Conservation (phyloP, 2,888 invertebrate genomes). For the Agrilus mali region DNA sequence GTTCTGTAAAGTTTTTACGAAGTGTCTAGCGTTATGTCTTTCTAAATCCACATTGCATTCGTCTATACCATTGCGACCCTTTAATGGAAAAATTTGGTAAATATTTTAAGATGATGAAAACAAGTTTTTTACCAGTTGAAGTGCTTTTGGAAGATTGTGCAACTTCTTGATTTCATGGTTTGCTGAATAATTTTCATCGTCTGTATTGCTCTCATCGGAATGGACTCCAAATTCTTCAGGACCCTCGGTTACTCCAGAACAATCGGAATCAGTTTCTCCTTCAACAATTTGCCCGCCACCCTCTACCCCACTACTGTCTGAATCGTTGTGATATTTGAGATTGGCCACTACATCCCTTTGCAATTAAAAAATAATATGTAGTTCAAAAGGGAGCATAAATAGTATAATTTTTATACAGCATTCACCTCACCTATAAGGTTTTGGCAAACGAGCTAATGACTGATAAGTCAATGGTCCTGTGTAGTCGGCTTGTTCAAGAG, state of each 20-base stretch:
- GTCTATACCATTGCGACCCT: slow-evolving; percentile 34
- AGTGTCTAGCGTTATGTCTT: slow-evolving; percentile 74
- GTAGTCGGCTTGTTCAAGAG: slow-evolving; percentile 64
- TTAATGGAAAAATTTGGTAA: slow-evolving; percentile 10
- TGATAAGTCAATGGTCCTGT: slow-evolving; percentile 77
- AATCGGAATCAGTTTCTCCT: slow-evolving; percentile 32
- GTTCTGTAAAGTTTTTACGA: slow-evolving; percentile 61
- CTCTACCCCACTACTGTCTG: slow-evolving; percentile 41
- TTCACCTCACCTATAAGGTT: slow-evolving; percentile 62
- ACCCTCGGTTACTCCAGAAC: slow-evolving; percentile 53
- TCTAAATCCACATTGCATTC: slow-evolving; percentile 74
- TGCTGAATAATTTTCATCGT: slow-evolving; percentile 56
- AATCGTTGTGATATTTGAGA: slow-evolving; percentile 48
- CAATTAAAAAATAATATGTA: slow-evolving; percentile 13
- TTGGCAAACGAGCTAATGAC: slow-evolving; percentile 68
- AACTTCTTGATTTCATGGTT: slow-evolving; percentile 35
- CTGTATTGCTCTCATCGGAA: slow-evolving; percentile 59
- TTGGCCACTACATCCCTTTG: slow-evolving; percentile 55
- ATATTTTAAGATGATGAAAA: background rate
- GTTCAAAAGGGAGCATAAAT: background rate
- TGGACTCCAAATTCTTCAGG: slow-evolving; percentile 51
- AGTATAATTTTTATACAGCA: background rate
- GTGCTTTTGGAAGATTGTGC: slow-evolving; percentile 43
- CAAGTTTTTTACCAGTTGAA: slow-evolving; percentile 34
- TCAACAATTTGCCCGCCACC: slow-evolving; percentile 31